These are phyloP conservation scores for Holothuria scabra DNA, from an alignment of 53 echinoderm and acorn worm genomes.

Conservation along the genomic window DNA sequence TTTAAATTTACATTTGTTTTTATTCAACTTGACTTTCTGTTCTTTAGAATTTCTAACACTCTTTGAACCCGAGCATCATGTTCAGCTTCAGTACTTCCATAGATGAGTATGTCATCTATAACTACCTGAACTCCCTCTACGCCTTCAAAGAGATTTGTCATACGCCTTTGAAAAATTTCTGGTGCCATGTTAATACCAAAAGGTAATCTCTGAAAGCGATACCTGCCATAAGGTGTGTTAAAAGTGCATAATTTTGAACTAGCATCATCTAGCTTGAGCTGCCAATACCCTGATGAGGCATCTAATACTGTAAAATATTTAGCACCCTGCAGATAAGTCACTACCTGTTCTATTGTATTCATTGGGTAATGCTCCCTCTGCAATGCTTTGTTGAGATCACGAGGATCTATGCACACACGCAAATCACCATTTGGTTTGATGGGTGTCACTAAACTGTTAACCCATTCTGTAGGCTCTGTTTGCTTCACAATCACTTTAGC, in stretches of 20 bases:
- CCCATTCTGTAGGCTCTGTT: constrained; percentile 50
- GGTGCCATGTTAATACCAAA: constrained; percentile 58
- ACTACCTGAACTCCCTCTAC: constrained; percentile 40
- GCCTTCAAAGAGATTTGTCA: constrained; percentile 36
- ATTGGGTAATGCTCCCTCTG: constrained; percentile 57
- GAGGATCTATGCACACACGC: constrained; percentile 51
- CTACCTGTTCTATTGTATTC: constrained; percentile 47
- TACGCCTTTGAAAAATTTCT: constrained; percentile 50
- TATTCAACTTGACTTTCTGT: constrained; percentile 22
- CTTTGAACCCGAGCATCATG: constrained; percentile 3
- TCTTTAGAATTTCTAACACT: not conserved
- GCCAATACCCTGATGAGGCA: constrained; percentile 56
- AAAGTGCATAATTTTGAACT: constrained; percentile 53
- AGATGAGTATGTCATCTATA: constrained; percentile 27
- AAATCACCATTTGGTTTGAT: constrained; percentile 38
- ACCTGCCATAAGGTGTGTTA: constrained; percentile 58
- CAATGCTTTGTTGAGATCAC: constrained; percentile 49
- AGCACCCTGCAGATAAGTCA: constrained; percentile 25
- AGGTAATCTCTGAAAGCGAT: constrained; percentile 47
- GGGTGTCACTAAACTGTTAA: constrained; percentile 17
- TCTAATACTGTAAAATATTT: constrained; percentile 45
- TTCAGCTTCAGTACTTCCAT: constrained; percentile 2
- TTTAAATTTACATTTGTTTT: no score
- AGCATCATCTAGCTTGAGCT: constrained; percentile 45
- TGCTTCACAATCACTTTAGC: constrained; percentile 24